phyloP scores from a whole-genome alignment of 1,140 invertebrate genomes.

The Globodera ellingtonae region DNA sequence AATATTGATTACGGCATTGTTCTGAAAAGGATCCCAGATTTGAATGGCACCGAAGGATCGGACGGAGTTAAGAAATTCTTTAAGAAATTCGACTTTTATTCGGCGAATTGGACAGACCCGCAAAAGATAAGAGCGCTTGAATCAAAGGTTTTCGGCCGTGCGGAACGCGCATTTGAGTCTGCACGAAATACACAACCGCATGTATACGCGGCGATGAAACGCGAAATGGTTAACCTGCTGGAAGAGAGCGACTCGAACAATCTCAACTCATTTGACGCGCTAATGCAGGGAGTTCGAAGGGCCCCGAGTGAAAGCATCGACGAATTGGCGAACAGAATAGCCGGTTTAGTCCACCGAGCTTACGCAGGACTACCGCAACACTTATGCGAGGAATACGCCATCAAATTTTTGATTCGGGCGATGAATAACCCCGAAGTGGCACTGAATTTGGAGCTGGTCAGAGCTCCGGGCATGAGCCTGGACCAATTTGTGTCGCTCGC shows the following conservation, averaged over 20 bases:
- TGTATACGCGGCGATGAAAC: background rate
- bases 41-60: background rate
- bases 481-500: conserved; percentile 17
- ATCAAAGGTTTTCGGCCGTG: background rate
- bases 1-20: background rate
- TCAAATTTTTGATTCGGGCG: conserved; percentile 1
- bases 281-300: background rate
- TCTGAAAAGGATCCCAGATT: conserved; percentile 6
- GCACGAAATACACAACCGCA: background rate
- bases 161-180: conserved; percentile 3
- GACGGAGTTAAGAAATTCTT: conserved; percentile 9
- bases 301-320: conserved; percentile 12
- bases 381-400: conserved; percentile 8
- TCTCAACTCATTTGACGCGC: conserved; percentile 5
- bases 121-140: background rate
- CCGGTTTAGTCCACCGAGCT: background rate
- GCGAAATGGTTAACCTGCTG: conserved; percentile 6
- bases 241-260: conserved; percentile 6
- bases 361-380: conserved; percentile 5
- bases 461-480: background rate
- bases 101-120: background rate
- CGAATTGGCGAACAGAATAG: conserved; percentile 19
- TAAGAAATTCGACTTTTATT: conserved; percentile 13
- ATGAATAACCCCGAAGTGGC: conserved; percentile 6
- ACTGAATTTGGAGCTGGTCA: conserved; percentile 3